Conservation (phyloP, 2,888 invertebrate species). For the Dryococelus australis region DNA sequence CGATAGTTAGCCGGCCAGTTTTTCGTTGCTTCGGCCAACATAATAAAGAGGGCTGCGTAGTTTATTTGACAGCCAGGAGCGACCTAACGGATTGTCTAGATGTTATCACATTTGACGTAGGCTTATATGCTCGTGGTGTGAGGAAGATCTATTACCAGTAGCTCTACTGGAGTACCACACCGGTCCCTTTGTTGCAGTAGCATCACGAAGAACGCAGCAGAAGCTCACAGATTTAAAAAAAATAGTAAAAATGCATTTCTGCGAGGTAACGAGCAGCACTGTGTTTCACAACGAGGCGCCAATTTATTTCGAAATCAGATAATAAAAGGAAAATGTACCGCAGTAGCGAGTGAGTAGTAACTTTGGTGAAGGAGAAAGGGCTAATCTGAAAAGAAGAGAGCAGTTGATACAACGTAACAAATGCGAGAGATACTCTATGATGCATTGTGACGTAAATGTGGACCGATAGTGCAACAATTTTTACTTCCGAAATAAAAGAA, state of each 20-base stretch:
- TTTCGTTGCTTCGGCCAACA: no score
- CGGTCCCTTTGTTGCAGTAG: no score
- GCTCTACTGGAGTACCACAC: no score
- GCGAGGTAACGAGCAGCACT: background rate
- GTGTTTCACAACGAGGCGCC: background rate
- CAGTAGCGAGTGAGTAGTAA: background rate
- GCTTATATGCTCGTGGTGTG: no score
- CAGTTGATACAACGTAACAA: background rate
- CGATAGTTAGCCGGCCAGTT: no score
- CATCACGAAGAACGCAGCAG: no score
- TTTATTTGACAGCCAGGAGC: no score
- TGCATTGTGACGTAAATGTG: background rate
- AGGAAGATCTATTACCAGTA: no score
- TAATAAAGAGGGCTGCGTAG: no score
- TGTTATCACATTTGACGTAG: no score
- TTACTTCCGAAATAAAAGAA: background rate
- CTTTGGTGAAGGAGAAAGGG: background rate
- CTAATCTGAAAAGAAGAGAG: background rate
- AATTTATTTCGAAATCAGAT: background rate
- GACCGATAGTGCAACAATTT: background rate
- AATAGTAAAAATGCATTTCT: background rate
- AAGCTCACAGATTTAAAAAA: background rate
- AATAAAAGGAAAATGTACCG: background rate
- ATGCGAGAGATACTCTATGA: background rate
- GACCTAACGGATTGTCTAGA: no score